Evolutionary conservation across 2,888 invertebrate genomes (phyloP).

Genomic region (Agonopterix subpropinquella): DNA sequence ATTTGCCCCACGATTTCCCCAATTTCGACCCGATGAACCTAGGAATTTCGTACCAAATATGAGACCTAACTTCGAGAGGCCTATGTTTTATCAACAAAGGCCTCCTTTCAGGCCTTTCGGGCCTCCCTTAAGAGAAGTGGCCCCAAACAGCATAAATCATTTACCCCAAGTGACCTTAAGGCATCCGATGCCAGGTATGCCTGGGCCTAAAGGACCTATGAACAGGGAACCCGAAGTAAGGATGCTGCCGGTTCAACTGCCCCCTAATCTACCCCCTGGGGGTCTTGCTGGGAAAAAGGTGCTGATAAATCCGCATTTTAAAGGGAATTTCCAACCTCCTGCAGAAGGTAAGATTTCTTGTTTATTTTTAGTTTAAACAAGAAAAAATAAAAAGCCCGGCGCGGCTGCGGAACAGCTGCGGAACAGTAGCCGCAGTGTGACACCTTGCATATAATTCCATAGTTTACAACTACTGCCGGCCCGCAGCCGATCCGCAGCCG

Average conservation of each 20-base stretch:
- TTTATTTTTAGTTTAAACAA: no score
- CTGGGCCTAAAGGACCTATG: background rate
- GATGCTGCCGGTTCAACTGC: constrained; percentile 56
- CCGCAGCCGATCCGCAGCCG: no score
- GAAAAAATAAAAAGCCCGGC: no score
- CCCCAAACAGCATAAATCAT: constrained; percentile 30
- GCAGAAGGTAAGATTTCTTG: constrained; percentile 57
- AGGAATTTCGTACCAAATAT: constrained; percentile 19
- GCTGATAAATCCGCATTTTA: constrained; percentile 81
- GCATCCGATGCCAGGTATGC: constrained; percentile 22
- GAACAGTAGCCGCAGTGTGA: no score
- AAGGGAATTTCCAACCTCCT: constrained; percentile 75
- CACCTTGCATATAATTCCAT: no score
- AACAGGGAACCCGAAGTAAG: constrained; percentile 51
- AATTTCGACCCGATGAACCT: constrained; percentile 32
- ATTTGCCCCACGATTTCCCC: constrained; percentile 19
- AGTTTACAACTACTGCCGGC: no score
- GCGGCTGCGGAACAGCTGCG: no score
- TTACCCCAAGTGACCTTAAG: constrained; percentile 55
- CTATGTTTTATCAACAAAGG: constrained; percentile 32
- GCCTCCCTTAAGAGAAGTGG: constrained; percentile 38
- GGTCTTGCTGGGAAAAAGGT: constrained; percentile 76
- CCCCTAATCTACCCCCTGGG: constrained; percentile 41
- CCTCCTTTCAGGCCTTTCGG: constrained; percentile 28
- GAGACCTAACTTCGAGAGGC: constrained; percentile 38